Conservation (phyloP, 2,113 vertebrate genomes). For the Capreolus pygargus region DNA sequence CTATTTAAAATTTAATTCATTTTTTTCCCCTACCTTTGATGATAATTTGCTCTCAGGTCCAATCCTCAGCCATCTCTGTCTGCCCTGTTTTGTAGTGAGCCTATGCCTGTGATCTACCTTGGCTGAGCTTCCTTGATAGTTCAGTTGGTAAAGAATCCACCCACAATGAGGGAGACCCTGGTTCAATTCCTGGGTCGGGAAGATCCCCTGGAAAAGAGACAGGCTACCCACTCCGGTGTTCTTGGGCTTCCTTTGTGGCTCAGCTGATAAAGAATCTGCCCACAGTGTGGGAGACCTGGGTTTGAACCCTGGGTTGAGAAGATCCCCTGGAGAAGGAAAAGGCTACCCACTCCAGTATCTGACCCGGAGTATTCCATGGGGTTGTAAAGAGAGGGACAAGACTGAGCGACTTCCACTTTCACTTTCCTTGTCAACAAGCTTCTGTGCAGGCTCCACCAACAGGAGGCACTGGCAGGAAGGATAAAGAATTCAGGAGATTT, state of each 20-base stretch:
- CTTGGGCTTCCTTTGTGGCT: neutral
- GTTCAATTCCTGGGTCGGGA: neutral
- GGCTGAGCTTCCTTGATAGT: neutral
- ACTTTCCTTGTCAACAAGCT: neutral
- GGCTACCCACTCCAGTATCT: neutral
- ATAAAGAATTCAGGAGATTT: neutral
- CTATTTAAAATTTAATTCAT: neutral
- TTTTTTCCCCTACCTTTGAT: neutral
- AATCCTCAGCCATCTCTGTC: neutral
- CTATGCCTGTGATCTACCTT: neutral
- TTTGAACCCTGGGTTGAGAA: too few relatives aligned
- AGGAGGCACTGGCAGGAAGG: neutral
- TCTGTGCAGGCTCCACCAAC: neutral
- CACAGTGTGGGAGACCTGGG: neutral
- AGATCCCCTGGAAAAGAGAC: neutral
- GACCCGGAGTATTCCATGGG: neutral
- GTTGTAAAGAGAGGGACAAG: neutral
- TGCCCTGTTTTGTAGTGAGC: neutral
- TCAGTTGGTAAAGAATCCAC: neutral
- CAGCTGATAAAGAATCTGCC: neutral
- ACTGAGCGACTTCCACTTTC: neutral
- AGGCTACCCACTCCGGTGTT: neutral
- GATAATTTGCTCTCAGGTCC: neutral
- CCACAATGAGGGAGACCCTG: neutral
- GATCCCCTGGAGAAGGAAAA: neutral